Conservation (phyloP, 2,113 vertebrate genomes). For the Tragelaphus buxtoni region DNA sequence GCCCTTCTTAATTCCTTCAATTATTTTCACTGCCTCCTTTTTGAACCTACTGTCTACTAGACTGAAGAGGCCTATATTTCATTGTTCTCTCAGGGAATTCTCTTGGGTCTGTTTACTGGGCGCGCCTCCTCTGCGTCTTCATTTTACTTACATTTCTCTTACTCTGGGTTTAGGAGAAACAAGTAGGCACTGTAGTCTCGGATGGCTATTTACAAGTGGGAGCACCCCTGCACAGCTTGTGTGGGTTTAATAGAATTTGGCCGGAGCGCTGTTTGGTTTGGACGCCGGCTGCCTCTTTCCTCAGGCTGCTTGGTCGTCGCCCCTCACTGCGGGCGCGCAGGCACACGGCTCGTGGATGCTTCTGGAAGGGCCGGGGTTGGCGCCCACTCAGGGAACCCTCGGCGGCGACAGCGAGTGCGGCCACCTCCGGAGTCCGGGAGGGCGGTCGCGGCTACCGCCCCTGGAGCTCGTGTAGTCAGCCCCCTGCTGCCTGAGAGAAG, state of each 20-base stretch:
- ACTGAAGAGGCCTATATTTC: not conserved
- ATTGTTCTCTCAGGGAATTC: not conserved
- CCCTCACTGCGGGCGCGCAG: not conserved
- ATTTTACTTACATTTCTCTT: not conserved
- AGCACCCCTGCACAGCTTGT: not conserved
- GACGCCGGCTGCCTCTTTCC: not conserved
- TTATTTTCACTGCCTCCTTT: not conserved
- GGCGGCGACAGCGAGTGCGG: accelerated
- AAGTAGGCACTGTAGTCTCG: not conserved
- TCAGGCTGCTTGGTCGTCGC: not conserved
- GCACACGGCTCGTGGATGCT: not conserved
- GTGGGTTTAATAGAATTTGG: not conserved
- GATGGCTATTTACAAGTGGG: not conserved
- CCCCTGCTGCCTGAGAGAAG: not conserved
- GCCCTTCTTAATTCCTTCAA: not conserved
- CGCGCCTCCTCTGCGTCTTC: not conserved
- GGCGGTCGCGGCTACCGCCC: not conserved
- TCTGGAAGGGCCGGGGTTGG: not conserved
- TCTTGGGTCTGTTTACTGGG: not conserved
- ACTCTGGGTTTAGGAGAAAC: not conserved
- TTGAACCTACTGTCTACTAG: not conserved
- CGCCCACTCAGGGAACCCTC: not conserved
- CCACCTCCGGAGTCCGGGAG: not conserved
- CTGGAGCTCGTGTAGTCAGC: not conserved
- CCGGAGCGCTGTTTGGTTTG: not conserved